Conservation (phyloP, 2,888 invertebrate species). For the Eupithecia insigniata region DNA sequence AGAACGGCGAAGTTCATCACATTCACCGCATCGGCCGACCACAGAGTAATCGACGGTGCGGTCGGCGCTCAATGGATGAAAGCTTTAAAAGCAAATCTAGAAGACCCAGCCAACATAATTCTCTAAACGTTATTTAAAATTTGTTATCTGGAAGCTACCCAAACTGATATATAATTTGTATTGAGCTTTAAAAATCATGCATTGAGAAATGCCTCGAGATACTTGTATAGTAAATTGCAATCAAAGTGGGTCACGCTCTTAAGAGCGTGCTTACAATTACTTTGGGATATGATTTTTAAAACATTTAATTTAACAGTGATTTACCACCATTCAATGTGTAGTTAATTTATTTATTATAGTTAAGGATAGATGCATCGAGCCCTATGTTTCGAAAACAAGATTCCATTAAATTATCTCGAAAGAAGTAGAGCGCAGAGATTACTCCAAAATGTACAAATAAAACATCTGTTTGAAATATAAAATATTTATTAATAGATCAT, state of each 20-base stretch:
- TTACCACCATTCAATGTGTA: not conserved
- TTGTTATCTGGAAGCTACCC: slow-evolving; percentile 51
- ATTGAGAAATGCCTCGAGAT: not conserved
- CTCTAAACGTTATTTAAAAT: slow-evolving; percentile 83
- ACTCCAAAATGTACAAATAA: not conserved
- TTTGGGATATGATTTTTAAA: not conserved
- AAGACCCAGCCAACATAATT: slow-evolving; percentile 97
- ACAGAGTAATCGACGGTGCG: slow-evolving; percentile 98
- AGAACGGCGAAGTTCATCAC: slow-evolving; percentile 90
- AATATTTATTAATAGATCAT: not conserved
- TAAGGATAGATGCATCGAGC: slow-evolving; percentile 5
- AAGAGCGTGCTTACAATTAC: not conserved
- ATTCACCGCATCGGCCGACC: slow-evolving; percentile 98
- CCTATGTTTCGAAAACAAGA: not conserved
- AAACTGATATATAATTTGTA: not conserved
- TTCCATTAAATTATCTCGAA: slow-evolving; percentile 1
- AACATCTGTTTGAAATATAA: not conserved
- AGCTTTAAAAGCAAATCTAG: slow-evolving; percentile 93
- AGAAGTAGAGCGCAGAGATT: not conserved
- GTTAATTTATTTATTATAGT: slow-evolving; percentile 1
- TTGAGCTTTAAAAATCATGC: not conserved
- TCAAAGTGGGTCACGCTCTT: not conserved
- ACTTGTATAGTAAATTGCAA: not conserved
- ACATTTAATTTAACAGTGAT: not conserved
- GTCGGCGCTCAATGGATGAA: slow-evolving; percentile 98